Evolutionary conservation across 1,140 invertebrate species (phyloP), one percentile per base, ranked within the genome.

Genomic region (Acromyrmex charruanus): DNA sequence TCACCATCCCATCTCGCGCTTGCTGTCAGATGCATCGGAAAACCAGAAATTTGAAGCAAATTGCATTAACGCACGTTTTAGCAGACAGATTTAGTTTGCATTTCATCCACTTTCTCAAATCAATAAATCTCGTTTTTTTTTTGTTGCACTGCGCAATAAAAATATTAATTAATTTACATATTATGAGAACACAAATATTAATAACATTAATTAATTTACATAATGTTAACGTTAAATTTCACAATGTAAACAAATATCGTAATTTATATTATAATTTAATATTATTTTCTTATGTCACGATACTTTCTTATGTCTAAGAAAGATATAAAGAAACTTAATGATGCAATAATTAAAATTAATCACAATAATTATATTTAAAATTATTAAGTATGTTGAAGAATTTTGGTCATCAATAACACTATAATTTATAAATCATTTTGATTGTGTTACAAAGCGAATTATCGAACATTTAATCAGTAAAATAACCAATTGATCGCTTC

Each of bases 31-130:
- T 85, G 59, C 82, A 77, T 77, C 72, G 31, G 59, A 77, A 85
- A 77, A 55, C 61, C 61, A 77, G 72, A 65, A 77, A 85, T 77
- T 63, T 66, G 39, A 51, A 63, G 58, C 59, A 85, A 75, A 85
- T 85, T 79, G 66, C 51, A 79, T 77, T 85, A 85, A 85, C 49
- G 58, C 72, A 61, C 28, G 21, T 77, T 77, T 85, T 66, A 65
- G 31, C 49, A 66, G 21, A 51, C 39, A 69, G 44, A 58, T 58
- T 44, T 4, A 39, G 6, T 58, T 55, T 71, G 18, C n/a, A 51
- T 51, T 55, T 51, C 25, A 49, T 59, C 7, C 21, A 21, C 4
- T 18, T 35, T 10, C 14, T 66, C 28, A n/a, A 25, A 2, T 53
- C 14, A 18, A 28, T 53, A 65, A 58, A 85, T 55, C 58, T 12